Conservation (phyloP, 2,797 vertebrate species). For the Gorsachius magnificus region DNA sequence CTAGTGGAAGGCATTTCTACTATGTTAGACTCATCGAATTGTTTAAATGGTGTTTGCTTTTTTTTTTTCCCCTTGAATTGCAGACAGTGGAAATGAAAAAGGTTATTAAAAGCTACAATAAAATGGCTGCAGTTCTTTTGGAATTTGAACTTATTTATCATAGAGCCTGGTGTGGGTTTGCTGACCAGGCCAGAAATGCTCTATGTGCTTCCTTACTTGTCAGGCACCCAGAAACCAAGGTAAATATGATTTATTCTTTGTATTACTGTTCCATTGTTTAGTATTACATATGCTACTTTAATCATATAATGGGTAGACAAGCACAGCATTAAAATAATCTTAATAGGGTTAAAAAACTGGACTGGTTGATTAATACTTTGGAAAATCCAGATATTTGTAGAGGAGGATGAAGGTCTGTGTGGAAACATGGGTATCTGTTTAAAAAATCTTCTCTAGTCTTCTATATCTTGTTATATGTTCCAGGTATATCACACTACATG, state of each 20-base stretch:
- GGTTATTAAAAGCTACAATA: conserved; percentile 80
- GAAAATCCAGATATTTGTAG: neutral
- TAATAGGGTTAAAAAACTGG: neutral
- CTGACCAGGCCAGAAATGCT: conserved; percentile 64
- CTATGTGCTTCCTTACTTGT: conserved; percentile 77
- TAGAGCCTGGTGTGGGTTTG: conserved; percentile 77
- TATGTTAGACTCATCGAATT: neutral
- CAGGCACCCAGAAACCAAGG: conserved; percentile 76
- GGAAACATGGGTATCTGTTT: neutral
- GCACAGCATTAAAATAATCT: neutral
- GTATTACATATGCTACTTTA: neutral
- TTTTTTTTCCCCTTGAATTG: neutral
- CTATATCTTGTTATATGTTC: neutral
- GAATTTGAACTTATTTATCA: conserved; percentile 83
- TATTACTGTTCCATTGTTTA: neutral
- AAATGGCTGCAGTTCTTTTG: conserved; percentile 78
- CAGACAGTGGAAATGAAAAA: conserved; percentile 81
- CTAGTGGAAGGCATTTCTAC: neutral
- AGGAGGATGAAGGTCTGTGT: neutral
- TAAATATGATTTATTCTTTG: conserved; percentile 23
- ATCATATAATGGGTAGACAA: neutral
- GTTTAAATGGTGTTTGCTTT: neutral
- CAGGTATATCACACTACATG: neutral
- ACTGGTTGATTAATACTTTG: neutral
- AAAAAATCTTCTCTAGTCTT: neutral